phyloP scores from a whole-genome alignment of 2,888 invertebrate genomes.

The Prosopocoilus inquinatus region DNA sequence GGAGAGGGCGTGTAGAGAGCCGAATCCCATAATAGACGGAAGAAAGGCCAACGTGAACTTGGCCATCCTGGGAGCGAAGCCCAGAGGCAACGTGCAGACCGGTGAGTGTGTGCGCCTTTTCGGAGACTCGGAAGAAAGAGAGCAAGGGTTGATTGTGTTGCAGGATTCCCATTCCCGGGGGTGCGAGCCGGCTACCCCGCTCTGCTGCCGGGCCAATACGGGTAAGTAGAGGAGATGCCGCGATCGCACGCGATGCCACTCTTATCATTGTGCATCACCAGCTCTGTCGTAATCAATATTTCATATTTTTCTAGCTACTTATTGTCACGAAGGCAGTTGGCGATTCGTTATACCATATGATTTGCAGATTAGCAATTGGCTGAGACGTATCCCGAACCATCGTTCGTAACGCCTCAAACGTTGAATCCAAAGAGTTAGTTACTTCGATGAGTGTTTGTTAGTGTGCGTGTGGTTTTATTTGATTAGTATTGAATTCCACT shows the following conservation, averaged over 20 bases:
- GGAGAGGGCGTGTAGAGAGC: slow-evolving; percentile 95
- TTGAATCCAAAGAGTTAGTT: slow-evolving; percentile 50
- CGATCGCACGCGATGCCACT: slow-evolving; percentile 29
- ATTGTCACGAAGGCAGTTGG: slow-evolving; percentile 47
- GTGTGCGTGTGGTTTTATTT: slow-evolving; percentile 50
- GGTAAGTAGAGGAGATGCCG: slow-evolving; percentile 60
- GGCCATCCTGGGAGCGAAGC: slow-evolving; percentile 96
- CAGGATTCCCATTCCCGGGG: slow-evolving; percentile 73
- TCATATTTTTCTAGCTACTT: slow-evolving; percentile 50
- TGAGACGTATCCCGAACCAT: slow-evolving; percentile 44
- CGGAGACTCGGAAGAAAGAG: not conserved
- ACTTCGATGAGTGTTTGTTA: slow-evolving; percentile 52
- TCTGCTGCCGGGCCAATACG: slow-evolving; percentile 78
- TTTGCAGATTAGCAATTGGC: slow-evolving; percentile 49
- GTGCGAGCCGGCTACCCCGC: slow-evolving; percentile 77
- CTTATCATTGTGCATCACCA: slow-evolving; percentile 30
- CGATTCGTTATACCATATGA: slow-evolving; percentile 48
- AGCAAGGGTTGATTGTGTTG: slow-evolving; percentile 26
- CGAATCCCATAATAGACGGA: slow-evolving; percentile 97
- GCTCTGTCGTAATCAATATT: slow-evolving; percentile 46
- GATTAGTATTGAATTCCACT: slow-evolving; percentile 49
- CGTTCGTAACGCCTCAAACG: slow-evolving; percentile 30
- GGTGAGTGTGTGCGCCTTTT: slow-evolving; percentile 55
- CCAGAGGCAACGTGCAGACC: slow-evolving; percentile 81
- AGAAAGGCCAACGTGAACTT: slow-evolving; percentile 98